Evolutionary conservation across 2,888 invertebrate species (phyloP), one percentile per base, ranked within the genome.

Genomic region (Chironomus riparius): DNA sequence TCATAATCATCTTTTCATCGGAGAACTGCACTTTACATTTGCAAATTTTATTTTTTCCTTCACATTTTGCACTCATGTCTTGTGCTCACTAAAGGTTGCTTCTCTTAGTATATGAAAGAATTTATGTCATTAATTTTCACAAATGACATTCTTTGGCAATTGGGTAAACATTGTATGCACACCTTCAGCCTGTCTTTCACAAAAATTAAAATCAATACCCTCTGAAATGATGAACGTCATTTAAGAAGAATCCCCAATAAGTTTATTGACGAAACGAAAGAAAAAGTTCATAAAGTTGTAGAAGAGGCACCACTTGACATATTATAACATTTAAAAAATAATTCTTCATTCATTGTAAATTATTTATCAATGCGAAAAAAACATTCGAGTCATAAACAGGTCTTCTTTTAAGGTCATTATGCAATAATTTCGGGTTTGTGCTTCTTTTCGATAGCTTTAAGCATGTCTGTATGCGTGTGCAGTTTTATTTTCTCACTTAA

Each of bases 1-100:
- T 72, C 61, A 72, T 72, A 68, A 68, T 24, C 65, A 56, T 18
- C 56, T 56, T 18, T 15, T 65, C 21, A 56, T 56, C n/a, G 24
- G 65, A 65, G 21, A 65, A 65, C 47, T 74, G 72, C 72, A 73
- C 74, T 65, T 68, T 68, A 47, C 68, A 68, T 22, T 38, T 24
- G 7, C 56, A 56, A 56, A 65, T 65, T 38, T 38, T 38, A 10
- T 38, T 38, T 38, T 3, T 18, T 56, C 50, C 15, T 15, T 50
- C 50, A 21, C 21, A 62, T 62, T 12, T 62, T 13, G 24, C 24
- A 21, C 65, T 65, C 65, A 13, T 65, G 65, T 24, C 24, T 65
- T 13, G 21, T 12, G 24, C n/a, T n/a, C 22, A 65, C 18, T 38
- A 38, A 38, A 38, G 38, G 38, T 38, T 38, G 38, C 38, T 2